These are phyloP conservation scores for Osedax frankpressi DNA, from an alignment of 2,888 invertebrate genomes.

Conservation along the genomic window DNA sequence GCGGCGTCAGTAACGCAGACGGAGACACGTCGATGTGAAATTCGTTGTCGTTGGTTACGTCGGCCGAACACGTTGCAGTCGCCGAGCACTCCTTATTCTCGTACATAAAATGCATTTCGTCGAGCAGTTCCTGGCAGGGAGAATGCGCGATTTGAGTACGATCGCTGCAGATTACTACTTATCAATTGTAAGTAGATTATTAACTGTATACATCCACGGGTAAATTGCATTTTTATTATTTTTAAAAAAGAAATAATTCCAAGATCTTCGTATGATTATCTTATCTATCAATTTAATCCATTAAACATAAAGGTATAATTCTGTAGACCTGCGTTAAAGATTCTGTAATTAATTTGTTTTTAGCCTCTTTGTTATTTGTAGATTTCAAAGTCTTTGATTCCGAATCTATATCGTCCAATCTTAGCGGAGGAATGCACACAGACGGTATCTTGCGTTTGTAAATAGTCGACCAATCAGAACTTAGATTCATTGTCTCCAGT, in stretches of 20 bases:
- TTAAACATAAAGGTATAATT: no score
- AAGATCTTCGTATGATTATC: no score
- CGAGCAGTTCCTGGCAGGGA: not conserved
- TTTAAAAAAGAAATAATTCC: no score
- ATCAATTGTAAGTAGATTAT: no score
- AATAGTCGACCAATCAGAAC: not conserved
- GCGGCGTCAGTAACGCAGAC: not conserved
- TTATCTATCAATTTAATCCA: no score
- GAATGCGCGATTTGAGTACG: no score
- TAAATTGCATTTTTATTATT: no score
- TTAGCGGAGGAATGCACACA: not conserved
- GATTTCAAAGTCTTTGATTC: not conserved
- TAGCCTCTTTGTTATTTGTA: not conserved
- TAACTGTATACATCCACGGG: no score
- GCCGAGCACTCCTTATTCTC: not conserved
- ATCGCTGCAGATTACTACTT: no score
- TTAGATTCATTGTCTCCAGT: not conserved
- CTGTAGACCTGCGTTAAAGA: conserved; percentile 7
- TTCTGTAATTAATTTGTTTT: conserved; percentile 1
- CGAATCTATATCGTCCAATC: not conserved
- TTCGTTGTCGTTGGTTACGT: no score
- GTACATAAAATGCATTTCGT: conserved; percentile 11
- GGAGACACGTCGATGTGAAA: conserved; percentile 3
- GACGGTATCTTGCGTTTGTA: not conserved
- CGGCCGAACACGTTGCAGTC: not conserved